These are phyloP conservation scores for Andrena haemorrhoa DNA, from an alignment of 2,888 invertebrate genomes.

Conservation along the genomic window DNA sequence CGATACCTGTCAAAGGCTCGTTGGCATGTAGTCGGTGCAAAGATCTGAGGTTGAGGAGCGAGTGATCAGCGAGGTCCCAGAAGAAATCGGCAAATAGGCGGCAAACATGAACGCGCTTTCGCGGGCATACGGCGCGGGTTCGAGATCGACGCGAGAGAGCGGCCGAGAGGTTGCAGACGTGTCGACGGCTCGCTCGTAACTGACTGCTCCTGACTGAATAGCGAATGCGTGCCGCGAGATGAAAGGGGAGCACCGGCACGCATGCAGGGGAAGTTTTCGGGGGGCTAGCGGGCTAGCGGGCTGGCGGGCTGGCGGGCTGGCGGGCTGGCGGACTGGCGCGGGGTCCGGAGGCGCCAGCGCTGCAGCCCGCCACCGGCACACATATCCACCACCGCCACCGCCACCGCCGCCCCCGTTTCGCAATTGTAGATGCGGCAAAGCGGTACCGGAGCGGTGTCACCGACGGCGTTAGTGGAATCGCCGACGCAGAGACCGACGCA, in stretches of 20 bases:
- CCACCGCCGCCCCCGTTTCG: slow-evolving; percentile 55
- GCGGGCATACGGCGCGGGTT: not conserved
- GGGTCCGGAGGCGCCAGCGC: slow-evolving; percentile 80
- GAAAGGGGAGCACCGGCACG: slow-evolving; percentile 82
- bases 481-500: slow-evolving; percentile 65
- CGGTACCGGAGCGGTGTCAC: slow-evolving; percentile 44
- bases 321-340: slow-evolving; percentile 71
- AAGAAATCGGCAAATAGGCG: not conserved
- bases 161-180: slow-evolving; percentile 73
- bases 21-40: slow-evolving; percentile 12
- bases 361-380: slow-evolving; percentile 48
- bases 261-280: slow-evolving; percentile 84
- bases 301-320: slow-evolving; percentile 64
- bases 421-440: slow-evolving; percentile 54
- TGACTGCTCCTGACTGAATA: slow-evolving; percentile 83
- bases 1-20: slow-evolving; percentile 64
- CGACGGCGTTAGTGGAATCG: slow-evolving; percentile 71
- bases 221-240: slow-evolving; percentile 83
- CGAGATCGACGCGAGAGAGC: slow-evolving; percentile 11
- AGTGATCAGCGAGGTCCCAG: slow-evolving; percentile 39
- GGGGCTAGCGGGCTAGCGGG: slow-evolving; percentile 72
- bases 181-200: slow-evolving; percentile 84
- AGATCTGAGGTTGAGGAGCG: slow-evolving; percentile 31
- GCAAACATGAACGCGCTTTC: not conserved
- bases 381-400: slow-evolving; percentile 39